Evolutionary conservation across 2,888 invertebrate species (phyloP), one percentile per base, ranked within the genome.

Genomic region (Cecidostiba fungosa): DNA sequence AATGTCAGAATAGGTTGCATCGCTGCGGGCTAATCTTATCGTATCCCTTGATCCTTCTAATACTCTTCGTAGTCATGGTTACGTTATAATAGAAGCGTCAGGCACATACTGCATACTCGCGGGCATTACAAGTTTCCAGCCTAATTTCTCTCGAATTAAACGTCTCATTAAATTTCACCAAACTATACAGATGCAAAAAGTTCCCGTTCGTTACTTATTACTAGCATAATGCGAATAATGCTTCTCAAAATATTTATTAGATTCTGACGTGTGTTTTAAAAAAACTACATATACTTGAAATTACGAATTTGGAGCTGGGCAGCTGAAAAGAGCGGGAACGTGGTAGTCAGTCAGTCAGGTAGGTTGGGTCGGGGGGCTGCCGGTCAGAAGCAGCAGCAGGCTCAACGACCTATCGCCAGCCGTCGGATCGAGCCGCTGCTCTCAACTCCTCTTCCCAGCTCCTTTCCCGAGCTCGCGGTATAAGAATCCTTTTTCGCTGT

Each of bases 21-120:
- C 43, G 83, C 70, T 87, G 16, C 50, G 50, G 85, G 86, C 88
- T 91, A 91, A 91, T 92, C 91, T 91, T 92, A 91, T 92, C 92
- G 92, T 91, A 92, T 91, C 90, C 90, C 88, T 85, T 89, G 89
- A 91, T 91, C 90, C 90, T 89, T 89, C 88, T 89, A 90, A 89
- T 90, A 85, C 89, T 86, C 85, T 79, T 85, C 81, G 84, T 85
- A 87, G 87, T 83, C 87, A 87, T 85, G 87, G 80, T 77, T 73
- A 74, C 47, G n/a, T 50, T 76, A 3, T 8, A 54, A n/a, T n/a
- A 81, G 47, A 59, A 74, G 73, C 29, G 29, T 62, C 3, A 39
- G 23, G 29, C 36, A 36, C 54, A 70, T 16, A 77, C 69, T 54
- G 14, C 23, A 74, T n/a, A n/a, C n/a, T n/a, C 73, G 62, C n/a